These are phyloP conservation scores for Conops quadrifasciatus DNA, from an alignment of 2,888 invertebrate genomes.

Conservation along the genomic window DNA sequence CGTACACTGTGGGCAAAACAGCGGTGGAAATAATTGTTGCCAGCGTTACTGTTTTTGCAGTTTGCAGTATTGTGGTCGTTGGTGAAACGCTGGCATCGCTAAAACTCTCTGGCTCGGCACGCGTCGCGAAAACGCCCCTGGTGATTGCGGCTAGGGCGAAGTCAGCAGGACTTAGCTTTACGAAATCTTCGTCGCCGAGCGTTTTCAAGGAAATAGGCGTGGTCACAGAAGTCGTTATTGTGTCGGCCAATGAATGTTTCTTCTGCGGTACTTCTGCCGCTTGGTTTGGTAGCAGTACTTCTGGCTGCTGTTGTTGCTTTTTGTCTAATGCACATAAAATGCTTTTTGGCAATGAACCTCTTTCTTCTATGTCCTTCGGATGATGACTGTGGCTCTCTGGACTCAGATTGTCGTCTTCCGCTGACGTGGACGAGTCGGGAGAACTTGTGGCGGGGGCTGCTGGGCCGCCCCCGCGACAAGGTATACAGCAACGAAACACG, in stretches of 20 bases:
- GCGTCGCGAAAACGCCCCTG: slow-evolving; percentile 57
- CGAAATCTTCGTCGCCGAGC: slow-evolving; percentile 53
- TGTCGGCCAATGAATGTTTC: slow-evolving; percentile 58
- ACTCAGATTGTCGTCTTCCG: slow-evolving; percentile 55
- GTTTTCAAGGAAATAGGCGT: slow-evolving; percentile 60
- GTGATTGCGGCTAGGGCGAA: slow-evolving; percentile 58
- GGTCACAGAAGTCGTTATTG: slow-evolving; percentile 58
- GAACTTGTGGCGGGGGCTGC: slow-evolving; percentile 71
- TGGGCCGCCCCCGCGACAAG: slow-evolving; percentile 84
- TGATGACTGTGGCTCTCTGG: slow-evolving; percentile 30
- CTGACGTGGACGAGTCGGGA: slow-evolving; percentile 61
- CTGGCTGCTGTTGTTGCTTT: slow-evolving; percentile 3
- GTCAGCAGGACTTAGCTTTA: slow-evolving; percentile 54
- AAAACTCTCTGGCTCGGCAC: slow-evolving; percentile 58
- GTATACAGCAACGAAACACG: slow-evolving; percentile 85
- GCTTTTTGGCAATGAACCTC: too few species aligned
- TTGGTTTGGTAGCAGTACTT: not conserved
- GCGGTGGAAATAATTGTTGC: slow-evolving; percentile 33
- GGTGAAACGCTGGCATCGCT: slow-evolving; percentile 60
- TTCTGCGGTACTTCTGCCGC: slow-evolving; percentile 42
- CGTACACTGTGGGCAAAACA: slow-evolving; percentile 39
- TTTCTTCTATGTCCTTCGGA: slow-evolving; percentile 24
- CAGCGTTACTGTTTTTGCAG: slow-evolving; percentile 41
- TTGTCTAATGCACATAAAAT: not conserved
- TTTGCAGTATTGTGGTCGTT: slow-evolving; percentile 53